Evolutionary conservation across 1,140 invertebrate genomes (phyloP), one percentile per base, ranked within the genome.

Genomic region (Phymorhynchus buccinoides): DNA sequence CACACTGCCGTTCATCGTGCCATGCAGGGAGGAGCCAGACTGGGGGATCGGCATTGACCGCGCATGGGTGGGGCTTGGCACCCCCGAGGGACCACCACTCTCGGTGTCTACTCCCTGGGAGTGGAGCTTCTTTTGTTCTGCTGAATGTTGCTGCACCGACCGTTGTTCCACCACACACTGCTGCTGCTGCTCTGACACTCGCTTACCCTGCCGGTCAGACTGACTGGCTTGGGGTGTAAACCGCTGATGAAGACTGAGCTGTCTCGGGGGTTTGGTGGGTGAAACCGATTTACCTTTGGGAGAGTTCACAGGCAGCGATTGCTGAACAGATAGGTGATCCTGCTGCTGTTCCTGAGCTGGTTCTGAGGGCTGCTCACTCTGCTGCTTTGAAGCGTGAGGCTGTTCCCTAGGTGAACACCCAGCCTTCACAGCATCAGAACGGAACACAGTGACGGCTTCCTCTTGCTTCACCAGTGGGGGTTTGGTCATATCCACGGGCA

Each of bases 401-500:
- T 32, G 66, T 80, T 81, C 85, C 71, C 75, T 86, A 30, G 85
- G 80, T 16, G 80, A 83, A 42, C 48, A 66, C 44, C 62, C 87
- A 75, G 71, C 85, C 52, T 62, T 66, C 56, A 56, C 42, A 22
- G 77, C 30, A 78, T 86, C 80, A 86, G 84, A 56, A 62, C 77
- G 62, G 62, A 83, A 83, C 7, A 30, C 52, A 27, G 80, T 83
- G 16, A 83, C 66, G 7, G 56, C 80, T 84, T 52, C 39, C 71
- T 77, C 68, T n/a, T 89, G 94, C 97, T 71, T 96, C 96, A 97
- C 96, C 93, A 97, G 95, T 90, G 97, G 97, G 86, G 98, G 95
- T 94, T 98, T 97, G 90, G 97, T 97, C 96, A 99, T 99, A 94
- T 99, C 97, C 91, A 98, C 96, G 84, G 97, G 97, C 86, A 96